Base-by-base conservation (phyloP, 1,140 invertebrate species). In the Sipha flava region DNA sequence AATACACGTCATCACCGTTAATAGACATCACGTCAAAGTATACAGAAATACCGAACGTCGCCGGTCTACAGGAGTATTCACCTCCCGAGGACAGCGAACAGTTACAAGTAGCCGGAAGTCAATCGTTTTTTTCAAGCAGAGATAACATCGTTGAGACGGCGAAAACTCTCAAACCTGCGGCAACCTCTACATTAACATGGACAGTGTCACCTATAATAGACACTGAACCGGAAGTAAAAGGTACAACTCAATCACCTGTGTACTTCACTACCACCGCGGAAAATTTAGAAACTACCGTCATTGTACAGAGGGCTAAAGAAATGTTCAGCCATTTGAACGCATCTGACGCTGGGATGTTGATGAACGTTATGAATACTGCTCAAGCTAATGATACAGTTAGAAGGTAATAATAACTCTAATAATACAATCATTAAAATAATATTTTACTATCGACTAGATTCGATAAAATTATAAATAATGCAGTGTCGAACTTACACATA, bases 331-430 rank as follows among this genome's bases (percentile, higher is more conserved):
- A 89, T 14, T 86, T 94, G 49, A 94, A 94, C 82, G 90, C 90
- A 43, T 89, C 91, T 4, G 91, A 91, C 81, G 89, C 90, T 0
- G 88, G 91, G 82, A 91, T 91, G 66, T 84, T 94, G 52, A 91
- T 92, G 88, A 89, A 90, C 80, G 90, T 93, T 7, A 94, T 94
- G 92, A 90, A 91, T 82, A 90, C 93, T 84, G 92, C 92, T 3
- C 90, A 91, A 82, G 90, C 88, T 79, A 93, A 93, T 84, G 90
- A 90, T 57, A 91, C 91, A 1, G 64, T 80, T 26, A 80, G 54
- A 54, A 47, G 49, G 64, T 70, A 80, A 31, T 21, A 40, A 26
- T 12, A 21, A 66, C n/a, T 43, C 14, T 64, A n/a, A 21, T 31
- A 62, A 64, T 12, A 9, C 10, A 10, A n/a, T n/a, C n/a, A n/a